phyloP scores from a whole-genome alignment of 2,888 invertebrate species.

The Calliphora vomitoria region DNA sequence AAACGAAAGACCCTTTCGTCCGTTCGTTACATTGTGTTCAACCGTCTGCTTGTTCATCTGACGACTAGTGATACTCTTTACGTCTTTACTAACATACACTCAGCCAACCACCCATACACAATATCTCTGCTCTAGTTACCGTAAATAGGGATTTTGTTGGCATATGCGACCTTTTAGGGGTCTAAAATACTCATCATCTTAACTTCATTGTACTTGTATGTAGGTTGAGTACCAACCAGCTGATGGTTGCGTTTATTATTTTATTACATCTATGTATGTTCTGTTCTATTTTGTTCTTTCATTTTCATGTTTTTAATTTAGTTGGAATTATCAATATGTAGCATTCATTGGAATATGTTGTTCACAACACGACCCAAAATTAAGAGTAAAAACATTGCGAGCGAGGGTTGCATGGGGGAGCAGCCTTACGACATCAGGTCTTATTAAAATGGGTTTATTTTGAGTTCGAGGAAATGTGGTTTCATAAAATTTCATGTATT shows the following conservation, averaged over 20 bases:
- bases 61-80: neutral
- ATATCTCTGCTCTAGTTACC: slow-evolving; percentile 18
- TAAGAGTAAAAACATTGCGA: neutral
- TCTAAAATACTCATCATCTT: slow-evolving; percentile 22
- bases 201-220: slow-evolving; percentile 7
- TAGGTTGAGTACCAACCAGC: slow-evolving; percentile 40
- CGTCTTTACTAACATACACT: neutral
- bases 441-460: slow-evolving; percentile 43
- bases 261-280: slow-evolving; percentile 15
- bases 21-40: neutral
- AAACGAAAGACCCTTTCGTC: neutral
- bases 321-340: slow-evolving; percentile 43
- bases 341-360: slow-evolving; percentile 55
- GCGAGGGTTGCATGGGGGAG: slow-evolving; percentile 21
- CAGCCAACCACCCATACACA: too few relatives aligned
- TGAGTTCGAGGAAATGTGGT: slow-evolving; percentile 47
- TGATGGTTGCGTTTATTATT: slow-evolving; percentile 40
- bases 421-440: slow-evolving; percentile 39
- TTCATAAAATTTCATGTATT: slow-evolving; percentile 43
- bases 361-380: slow-evolving; percentile 6
- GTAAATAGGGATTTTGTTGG: slow-evolving; percentile 49
- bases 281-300: neutral
- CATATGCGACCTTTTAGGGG: slow-evolving; percentile 60
- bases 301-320: slow-evolving; percentile 49
- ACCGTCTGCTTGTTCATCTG: slow-evolving; percentile 28